Evolutionary conservation across 2,797 vertebrate species (phyloP).

Genomic region (Rhinogobio ventralis): DNA sequence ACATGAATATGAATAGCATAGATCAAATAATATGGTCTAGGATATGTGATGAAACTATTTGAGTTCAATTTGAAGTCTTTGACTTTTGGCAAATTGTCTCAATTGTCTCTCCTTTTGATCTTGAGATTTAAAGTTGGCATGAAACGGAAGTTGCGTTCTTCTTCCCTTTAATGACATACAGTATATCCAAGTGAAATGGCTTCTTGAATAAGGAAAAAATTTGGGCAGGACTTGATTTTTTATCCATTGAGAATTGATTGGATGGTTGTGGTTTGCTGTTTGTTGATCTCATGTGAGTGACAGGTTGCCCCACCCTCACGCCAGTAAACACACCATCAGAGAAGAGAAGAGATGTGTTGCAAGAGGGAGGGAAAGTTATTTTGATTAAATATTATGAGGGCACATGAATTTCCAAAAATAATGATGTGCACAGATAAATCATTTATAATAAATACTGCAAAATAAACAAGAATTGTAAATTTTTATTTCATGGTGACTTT

Average conservation of each 20-base stretch:
- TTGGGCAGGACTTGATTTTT: not conserved
- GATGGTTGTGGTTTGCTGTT: too few relatives aligned
- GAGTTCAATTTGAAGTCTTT: not conserved
- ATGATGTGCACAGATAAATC: not conserved
- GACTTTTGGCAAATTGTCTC: not conserved
- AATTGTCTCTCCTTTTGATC: not conserved
- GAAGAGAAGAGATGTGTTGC: too few relatives aligned
- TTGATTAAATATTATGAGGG: too few relatives aligned
- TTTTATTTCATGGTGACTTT: not conserved
- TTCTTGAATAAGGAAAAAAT: not conserved
- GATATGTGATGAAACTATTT: not conserved
- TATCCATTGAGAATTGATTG: not conserved
- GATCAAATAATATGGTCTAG: not conserved
- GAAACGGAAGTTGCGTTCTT: not conserved
- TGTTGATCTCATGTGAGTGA: not conserved
- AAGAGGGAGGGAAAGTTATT: too few relatives aligned
- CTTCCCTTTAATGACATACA: too few relatives aligned
- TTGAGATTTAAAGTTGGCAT: not conserved
- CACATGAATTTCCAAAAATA: too few relatives aligned
- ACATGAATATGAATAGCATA: not conserved
- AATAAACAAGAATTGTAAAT: not conserved
- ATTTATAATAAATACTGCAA: not conserved
- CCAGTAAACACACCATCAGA: too few relatives aligned
- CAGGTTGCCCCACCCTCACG: too few relatives aligned
- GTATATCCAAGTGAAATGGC: not conserved